A percentile compares a stretch with the other conserved stretches of the same genome.
phyloP scores from a whole-genome alignment of 2,888 invertebrate species.

The Leucophenga montana region DNA sequence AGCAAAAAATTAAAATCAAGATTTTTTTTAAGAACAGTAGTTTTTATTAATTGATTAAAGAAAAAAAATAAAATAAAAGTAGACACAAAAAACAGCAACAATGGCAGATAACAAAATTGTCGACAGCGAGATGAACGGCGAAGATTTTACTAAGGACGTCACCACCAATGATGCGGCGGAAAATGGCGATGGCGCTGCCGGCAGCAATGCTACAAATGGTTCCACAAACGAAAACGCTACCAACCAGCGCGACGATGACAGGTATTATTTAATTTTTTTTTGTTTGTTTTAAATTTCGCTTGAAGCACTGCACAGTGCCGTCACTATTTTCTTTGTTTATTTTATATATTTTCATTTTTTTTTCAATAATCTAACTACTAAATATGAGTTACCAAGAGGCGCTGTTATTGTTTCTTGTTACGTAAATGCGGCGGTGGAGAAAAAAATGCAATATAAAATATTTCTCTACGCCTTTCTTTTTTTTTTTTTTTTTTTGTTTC shows the following conservation, averaged over 20 bases:
- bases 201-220: slow-evolving; percentile 72
- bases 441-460: slow-evolving; percentile 42
- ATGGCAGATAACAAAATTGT: slow-evolving; percentile 76
- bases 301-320: slow-evolving; percentile 11
- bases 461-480: slow-evolving; percentile 34
- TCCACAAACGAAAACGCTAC: slow-evolving; percentile 50
- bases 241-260: slow-evolving; percentile 82
- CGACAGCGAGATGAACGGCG: slow-evolving; percentile 83
- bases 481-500: no score
- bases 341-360: no score
- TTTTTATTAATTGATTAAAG: slow-evolving; percentile 48
- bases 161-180: slow-evolving; percentile 75
- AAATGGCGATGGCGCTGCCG: slow-evolving; percentile 77
- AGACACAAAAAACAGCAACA: slow-evolving; percentile 39
- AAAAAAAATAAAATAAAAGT: neutral
- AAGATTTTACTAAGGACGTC: slow-evolving; percentile 86
- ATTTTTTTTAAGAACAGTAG: slow-evolving; percentile 26
- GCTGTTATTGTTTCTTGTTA: slow-evolving; percentile 49
- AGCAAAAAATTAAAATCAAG: neutral
- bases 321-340: slow-evolving; percentile 3
- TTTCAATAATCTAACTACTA: slow-evolving; percentile 2
- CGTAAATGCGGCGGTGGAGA: slow-evolving; percentile 60
- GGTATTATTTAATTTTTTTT: slow-evolving; percentile 74
- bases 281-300: neutral
- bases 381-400: neutral